Base-by-base conservation (phyloP, 2,888 invertebrate species). In the Shargacucullia verbasci region DNA sequence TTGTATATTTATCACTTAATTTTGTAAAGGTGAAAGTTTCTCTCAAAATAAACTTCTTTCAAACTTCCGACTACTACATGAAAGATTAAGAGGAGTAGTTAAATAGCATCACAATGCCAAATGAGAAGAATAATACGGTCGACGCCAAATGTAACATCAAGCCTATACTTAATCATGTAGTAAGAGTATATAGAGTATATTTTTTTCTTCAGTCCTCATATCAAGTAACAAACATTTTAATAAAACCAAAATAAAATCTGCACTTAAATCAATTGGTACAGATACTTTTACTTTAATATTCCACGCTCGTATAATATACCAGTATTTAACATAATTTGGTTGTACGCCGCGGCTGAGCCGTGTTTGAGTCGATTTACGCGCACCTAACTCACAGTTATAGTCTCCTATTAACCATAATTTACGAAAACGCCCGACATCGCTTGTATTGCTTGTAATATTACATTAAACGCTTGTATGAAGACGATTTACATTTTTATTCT, bases 321-420 rank as follows among this genome's bases (percentile, higher is more conserved):
- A 53, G 76, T 71, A 66, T 73, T 76, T 73, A 76, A 76, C 76
- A 76, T 75, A 75, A 73, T 71, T 59, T 48, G 33, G 59, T 44
- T 70, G 65, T 66, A 65, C 48, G 56, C 27, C 25, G 53, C 43
- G 35, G 59, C 59, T 59, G 56, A 63, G 54, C 64, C 72, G 49
- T 72, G 76, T 71, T 60, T 58, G 31, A 45, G 49, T 53, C 65
- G 69, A 68, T 76, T 76, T 76, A 76, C 67, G 67, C 63, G 39
- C 66, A 38, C 65, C 56, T 75, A 76, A 79, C 79, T 80, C 76
- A 77, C 79, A 71, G 79, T 84, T 78, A 86, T 80, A 70, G 72
- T 66, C 63, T 62, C 59, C 82, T 82, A 88, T 89, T 89, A 89
- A 78, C 60, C 71, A 82, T 84, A 85, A 87, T 89, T 89, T 85